phyloP scores from a whole-genome alignment of 2,888 invertebrate species.

The Geophilus truncorum region DNA sequence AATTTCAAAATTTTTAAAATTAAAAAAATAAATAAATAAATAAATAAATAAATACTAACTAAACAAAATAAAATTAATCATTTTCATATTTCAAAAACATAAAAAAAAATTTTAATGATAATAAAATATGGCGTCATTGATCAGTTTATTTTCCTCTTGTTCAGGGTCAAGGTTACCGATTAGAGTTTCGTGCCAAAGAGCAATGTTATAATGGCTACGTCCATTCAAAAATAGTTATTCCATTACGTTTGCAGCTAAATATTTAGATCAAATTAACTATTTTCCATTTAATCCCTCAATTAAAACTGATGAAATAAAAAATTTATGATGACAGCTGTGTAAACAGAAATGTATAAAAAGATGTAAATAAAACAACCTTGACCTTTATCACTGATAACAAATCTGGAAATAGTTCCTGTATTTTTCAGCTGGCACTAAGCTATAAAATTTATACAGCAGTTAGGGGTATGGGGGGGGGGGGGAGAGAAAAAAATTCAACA shows the following conservation, averaged over 20 bases:
- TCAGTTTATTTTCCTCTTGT: neutral
- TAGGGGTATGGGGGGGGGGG: neutral
- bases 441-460: neutral
- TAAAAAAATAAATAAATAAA: neutral
- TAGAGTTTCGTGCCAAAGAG: neutral
- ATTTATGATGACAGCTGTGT: neutral
- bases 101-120: too few relatives aligned
- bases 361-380: neutral
- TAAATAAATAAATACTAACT: neutral
- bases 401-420: constrained; percentile 10
- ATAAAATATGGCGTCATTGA: neutral
- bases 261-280: neutral
- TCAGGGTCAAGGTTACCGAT: constrained; percentile 11
- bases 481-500: neutral
- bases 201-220: neutral
- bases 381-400: constrained; percentile 7
- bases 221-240: neutral
- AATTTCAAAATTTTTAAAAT: too few relatives aligned
- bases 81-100: neutral
- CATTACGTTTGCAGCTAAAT: neutral
- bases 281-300: neutral
- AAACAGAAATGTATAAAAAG: neutral
- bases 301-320: too few relatives aligned
- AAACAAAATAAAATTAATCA: neutral
- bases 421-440: neutral